Percentiles rank a stretch among this genome's conserved stretches.
These are phyloP conservation scores for Thyatira batis DNA, from an alignment of 2,888 invertebrate species.

Conservation along the genomic window DNA sequence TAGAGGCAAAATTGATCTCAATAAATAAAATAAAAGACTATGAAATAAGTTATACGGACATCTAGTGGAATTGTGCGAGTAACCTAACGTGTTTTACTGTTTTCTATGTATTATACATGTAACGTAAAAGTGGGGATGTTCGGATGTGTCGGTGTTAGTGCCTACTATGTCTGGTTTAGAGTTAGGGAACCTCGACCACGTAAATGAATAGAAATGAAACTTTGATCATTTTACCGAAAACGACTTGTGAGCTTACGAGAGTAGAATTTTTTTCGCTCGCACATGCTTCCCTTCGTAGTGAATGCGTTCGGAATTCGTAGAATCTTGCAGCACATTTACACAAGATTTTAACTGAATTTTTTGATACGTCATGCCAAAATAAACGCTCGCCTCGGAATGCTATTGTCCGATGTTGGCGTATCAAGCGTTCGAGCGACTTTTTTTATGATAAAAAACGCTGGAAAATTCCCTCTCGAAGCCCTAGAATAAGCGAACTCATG, in stretches of 20 bases:
- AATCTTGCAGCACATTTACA: slow-evolving; percentile 45
- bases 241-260: slow-evolving; percentile 66
- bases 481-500: slow-evolving; percentile 68
- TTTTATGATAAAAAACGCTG: slow-evolving; percentile 17
- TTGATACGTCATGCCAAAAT: slow-evolving; percentile 25
- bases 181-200: slow-evolving; percentile 57
- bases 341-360: slow-evolving; percentile 62
- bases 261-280: slow-evolving; percentile 49
- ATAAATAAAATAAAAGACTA: slow-evolving; percentile 74
- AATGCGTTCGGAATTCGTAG: slow-evolving; percentile 45
- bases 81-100: slow-evolving; percentile 69
- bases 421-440: slow-evolving; percentile 13
- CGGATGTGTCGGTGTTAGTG: slow-evolving; percentile 74
- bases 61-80: slow-evolving; percentile 79
- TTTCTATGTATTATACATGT: slow-evolving; percentile 76
- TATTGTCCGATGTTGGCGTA: slow-evolving; percentile 12
- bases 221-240: slow-evolving; percentile 69
- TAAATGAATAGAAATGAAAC: slow-evolving; percentile 34
- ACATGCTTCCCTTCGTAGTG: slow-evolving; percentile 20
- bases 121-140: slow-evolving; percentile 49
- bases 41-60: slow-evolving; percentile 64
- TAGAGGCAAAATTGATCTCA: slow-evolving; percentile 79
- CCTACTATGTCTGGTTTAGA: slow-evolving; percentile 76
- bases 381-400: slow-evolving; percentile 16
- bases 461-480: slow-evolving; percentile 65